Base-by-base conservation (phyloP, 2,113 vertebrate species). In the Antidorcas marsupialis region DNA sequence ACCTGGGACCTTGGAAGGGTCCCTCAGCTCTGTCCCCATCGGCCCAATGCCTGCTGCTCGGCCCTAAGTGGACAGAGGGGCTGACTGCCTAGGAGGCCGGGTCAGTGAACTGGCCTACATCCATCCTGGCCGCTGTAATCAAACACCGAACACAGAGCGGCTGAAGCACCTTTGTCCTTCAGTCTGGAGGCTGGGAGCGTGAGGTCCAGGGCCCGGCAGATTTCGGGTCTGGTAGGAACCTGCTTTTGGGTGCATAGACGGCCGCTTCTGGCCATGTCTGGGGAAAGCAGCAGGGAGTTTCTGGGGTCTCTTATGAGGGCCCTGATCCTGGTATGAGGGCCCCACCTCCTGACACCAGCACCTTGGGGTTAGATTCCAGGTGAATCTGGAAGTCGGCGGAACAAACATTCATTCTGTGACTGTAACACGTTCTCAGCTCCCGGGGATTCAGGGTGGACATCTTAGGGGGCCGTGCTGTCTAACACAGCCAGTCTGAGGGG, bases 211-310 rank as follows among this genome's bases (percentile, higher is more conserved):
- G 14, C 19, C 30, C 1, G 0, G 89, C 74, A 79, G 39, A 12
- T 79, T 16, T 4, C 5, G 14, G 6, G 21, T 27, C 74, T n/a
- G 53, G 30, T 5, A 55, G 53, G 55, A 25, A 7, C 36, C 12
- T 3, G 36, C 39, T 7, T n/a, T 33, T 2, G 0, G 30, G 74
- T 2, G 17, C 43, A 5, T 1, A 5, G 30, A 36, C 0, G 9
- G 74, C 14, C 11, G 3, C 43, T 13, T 27, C 55, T 60, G 14
- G 23, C 55, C 23, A 10, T 57, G 23, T 57, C 2, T 0, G 2
- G 43, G 30, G 6, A 76, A 12, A n/a, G 55, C 5, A 1, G 5
- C 14, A 27, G 14, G 89, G 74, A 19, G 30, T 57, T 33, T 36
- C 55, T 19, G 30, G 64, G 9, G 9, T 79, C 89, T 89, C 64